These are phyloP conservation scores for Phytoseiulus persimilis DNA, from an alignment of 2,888 invertebrate species.

Conservation along the genomic window DNA sequence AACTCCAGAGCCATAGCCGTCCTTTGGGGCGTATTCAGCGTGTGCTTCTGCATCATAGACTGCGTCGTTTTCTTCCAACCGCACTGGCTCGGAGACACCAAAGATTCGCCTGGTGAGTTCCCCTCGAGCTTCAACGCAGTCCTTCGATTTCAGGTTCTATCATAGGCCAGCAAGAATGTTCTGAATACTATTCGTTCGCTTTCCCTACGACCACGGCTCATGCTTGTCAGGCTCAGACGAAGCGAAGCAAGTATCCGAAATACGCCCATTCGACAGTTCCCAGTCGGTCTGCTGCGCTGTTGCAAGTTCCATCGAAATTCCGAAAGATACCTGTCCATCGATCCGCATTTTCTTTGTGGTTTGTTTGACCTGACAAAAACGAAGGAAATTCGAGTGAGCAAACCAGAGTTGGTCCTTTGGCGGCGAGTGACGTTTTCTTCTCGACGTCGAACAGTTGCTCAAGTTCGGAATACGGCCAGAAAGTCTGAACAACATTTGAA, in stretches of 20 bases:
- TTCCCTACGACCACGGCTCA: neutral
- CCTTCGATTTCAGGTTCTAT: too few relatives aligned
- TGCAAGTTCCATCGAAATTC: neutral
- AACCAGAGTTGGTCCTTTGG: neutral
- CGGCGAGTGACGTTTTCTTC: too few relatives aligned
- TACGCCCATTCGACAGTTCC: neutral
- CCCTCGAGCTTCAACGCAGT: too few relatives aligned
- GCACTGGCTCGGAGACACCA: conserved; percentile 72
- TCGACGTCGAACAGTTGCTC: too few relatives aligned
- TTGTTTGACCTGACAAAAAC: neutral
- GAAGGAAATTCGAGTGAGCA: neutral
- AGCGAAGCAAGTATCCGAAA: neutral
- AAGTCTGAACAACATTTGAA: too few relatives aligned
- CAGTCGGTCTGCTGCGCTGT: neutral
- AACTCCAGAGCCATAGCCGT: conserved; percentile 72
- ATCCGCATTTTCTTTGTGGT: neutral
- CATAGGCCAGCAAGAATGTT: too few relatives aligned
- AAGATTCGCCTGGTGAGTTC: conserved; percentile 52
- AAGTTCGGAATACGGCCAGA: too few relatives aligned
- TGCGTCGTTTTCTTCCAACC: conserved; percentile 87
- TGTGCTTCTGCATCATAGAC: conserved; percentile 90
- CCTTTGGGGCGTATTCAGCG: conserved; percentile 93
- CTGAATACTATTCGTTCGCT: neutral
- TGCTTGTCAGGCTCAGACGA: neutral
- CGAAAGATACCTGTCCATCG: neutral